Evolutionary conservation across 2,113 vertebrate species (phyloP), one percentile per base, ranked within the genome.

Genomic region (Dryoscopus gambensis): DNA sequence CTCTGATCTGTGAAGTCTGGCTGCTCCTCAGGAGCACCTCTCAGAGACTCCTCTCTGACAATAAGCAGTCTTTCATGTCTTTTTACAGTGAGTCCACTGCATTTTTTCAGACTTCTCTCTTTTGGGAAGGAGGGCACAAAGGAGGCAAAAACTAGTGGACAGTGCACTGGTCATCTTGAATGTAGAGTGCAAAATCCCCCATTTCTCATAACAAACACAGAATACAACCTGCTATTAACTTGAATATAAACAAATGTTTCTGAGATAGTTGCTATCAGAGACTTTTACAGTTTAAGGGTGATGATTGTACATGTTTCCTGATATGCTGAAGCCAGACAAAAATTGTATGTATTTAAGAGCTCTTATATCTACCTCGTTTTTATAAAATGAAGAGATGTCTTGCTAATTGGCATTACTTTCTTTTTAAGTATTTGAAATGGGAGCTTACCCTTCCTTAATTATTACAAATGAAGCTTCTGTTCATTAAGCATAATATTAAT

Each of bases 401-500:
- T 84, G 37, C 35, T 89, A 94, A 87, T 77, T 92, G 39, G 11
- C 50, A 87, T 87, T 79, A 84, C 65, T 27, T 87, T 90, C 18
- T 79, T 79, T 91, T 67, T 23, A 84, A 95, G 53, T 91, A 62
- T 79, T 79, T 92, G 37, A 86, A 90, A 89, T 82, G 25, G 76
- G n/a, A 93, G 33, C 30, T 53, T 76, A 84, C 35, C 25, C 59
- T 30, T 77, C 59, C 56, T 93, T 94, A 95, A 96, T 93, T 93
- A 88, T 84, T 95, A 95, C 31, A 87, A 86, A 95, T 89, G 53
- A 91, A 87, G 37, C 76, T 95, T 85, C 82, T 90, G 42, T 92
- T 96, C 68, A 93, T 96, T 87, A 95, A 96, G 62, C 56, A 80
- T 84, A 91, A 95, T 81, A 93, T 85, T 96, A 95, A 96, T 94